A percentile compares a stretch with the other conserved stretches of the same genome.
phyloP scores from a whole-genome alignment of 2,797 vertebrate genomes.

The Prionace glauca region DNA sequence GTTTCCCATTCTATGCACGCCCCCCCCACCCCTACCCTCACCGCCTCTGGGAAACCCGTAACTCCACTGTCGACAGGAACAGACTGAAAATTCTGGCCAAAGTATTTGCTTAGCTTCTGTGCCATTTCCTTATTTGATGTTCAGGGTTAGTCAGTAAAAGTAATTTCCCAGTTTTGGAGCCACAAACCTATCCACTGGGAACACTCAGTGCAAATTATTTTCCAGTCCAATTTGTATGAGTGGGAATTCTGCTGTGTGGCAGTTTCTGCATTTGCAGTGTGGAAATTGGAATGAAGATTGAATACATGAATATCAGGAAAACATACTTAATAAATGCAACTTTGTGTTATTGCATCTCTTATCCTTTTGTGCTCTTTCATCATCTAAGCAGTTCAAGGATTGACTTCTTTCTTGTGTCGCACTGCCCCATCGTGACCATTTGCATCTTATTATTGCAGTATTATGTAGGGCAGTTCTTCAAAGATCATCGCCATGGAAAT shows the following conservation, averaged over 20 bases:
- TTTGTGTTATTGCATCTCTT: not conserved
- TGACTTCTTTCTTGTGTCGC: not conserved
- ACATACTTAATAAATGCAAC: not conserved
- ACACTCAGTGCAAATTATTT: not conserved
- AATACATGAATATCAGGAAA: not conserved
- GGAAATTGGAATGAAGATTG: not conserved
- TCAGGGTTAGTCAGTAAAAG: not conserved
- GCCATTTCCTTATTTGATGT: too few relatives aligned
- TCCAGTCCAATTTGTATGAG: not conserved
- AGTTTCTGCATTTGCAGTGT: not conserved
- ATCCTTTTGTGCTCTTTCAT: not conserved
- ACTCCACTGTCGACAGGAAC: too few relatives aligned
- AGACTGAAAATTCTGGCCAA: too few relatives aligned
- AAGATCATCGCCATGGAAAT: constrained; percentile 68
- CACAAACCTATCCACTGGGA: not conserved
- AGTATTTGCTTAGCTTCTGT: too few relatives aligned
- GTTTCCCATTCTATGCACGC: too few relatives aligned
- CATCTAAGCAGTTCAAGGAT: not conserved
- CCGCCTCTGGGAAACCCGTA: too few relatives aligned
- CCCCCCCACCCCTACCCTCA: too few relatives aligned
- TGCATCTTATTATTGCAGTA: constrained; percentile 51
- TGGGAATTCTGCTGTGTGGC: not conserved
- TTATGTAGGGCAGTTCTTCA: constrained; percentile 72
- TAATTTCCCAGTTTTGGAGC: not conserved
- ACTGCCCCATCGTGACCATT: not conserved